Conservation (phyloP, 2,888 invertebrate species). For the Pheosia tremula region DNA sequence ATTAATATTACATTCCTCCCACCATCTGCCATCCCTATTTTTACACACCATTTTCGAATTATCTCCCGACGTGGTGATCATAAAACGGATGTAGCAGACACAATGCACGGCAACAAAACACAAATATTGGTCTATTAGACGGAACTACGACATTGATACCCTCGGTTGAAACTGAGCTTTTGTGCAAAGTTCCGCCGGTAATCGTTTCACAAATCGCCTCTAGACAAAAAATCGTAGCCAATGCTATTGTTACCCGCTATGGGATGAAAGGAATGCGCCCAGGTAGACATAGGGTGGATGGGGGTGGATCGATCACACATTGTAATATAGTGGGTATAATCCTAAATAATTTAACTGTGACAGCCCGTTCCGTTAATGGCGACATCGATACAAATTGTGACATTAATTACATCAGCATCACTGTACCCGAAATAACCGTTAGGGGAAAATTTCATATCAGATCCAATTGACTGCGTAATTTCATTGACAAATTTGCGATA, state of each 20-base stretch:
- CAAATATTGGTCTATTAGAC: conserved; percentile 78
- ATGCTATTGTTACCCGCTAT: conserved; percentile 63
- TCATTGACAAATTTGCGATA: conserved; percentile 14
- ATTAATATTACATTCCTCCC: conserved; percentile 6
- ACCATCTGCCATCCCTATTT: conserved; percentile 36
- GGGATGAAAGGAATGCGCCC: conserved; percentile 66
- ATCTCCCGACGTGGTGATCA: conserved; percentile 41
- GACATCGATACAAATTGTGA: conserved; percentile 58
- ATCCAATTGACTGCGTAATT: conserved; percentile 5
- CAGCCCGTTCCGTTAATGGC: conserved; percentile 58
- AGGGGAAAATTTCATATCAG: conserved; percentile 21
- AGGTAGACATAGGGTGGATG: conserved; percentile 74
- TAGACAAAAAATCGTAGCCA: conserved; percentile 55
- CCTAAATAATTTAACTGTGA: conserved; percentile 61
- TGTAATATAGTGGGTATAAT: conserved; percentile 52
- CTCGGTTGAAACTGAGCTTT: conserved; percentile 67
- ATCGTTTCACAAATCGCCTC: conserved; percentile 67
- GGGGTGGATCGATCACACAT: conserved; percentile 63
- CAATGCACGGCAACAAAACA: conserved; percentile 72
- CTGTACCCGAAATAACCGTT: conserved; percentile 42
- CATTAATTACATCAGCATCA: conserved; percentile 54
- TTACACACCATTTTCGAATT: conserved; percentile 35
- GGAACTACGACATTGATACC: conserved; percentile 80
- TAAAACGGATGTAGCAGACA: conserved; percentile 64
- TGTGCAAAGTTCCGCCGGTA: conserved; percentile 78